Evolutionary conservation across 2,797 vertebrate species (phyloP).

Genomic region (Chloroceryle amazona): DNA sequence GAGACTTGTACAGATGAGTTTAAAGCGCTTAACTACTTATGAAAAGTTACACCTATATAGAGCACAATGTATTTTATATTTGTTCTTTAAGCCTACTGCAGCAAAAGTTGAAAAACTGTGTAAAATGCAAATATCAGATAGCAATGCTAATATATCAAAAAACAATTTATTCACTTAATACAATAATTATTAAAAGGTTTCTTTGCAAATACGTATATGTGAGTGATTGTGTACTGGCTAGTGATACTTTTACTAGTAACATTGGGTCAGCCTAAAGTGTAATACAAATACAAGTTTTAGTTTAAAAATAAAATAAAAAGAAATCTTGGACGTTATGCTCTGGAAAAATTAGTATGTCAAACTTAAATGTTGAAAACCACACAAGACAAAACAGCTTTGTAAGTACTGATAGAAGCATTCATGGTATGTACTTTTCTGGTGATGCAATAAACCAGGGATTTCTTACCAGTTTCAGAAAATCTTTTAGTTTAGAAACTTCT

Average conservation of each 20-base stretch:
- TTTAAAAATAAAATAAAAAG: background rate
- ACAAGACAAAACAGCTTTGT: background rate
- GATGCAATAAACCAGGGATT: background rate
- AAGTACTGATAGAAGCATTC: background rate
- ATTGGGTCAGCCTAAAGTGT: background rate
- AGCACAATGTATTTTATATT: background rate
- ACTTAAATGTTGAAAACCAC: background rate
- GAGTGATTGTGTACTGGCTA: background rate
- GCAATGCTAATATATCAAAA: background rate
- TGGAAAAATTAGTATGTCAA: background rate
- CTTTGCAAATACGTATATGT: rapidly evolving
- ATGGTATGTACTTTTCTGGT: background rate
- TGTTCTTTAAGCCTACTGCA: background rate
- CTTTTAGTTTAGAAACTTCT: background rate
- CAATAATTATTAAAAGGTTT: background rate
- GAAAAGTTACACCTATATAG: background rate
- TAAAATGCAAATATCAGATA: background rate
- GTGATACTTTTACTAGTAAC: background rate
- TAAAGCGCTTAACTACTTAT: background rate
- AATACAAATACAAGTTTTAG: background rate
- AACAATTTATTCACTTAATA: background rate
- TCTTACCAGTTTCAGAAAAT: background rate
- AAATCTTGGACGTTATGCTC: background rate
- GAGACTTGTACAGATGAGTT: background rate
- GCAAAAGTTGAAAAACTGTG: background rate